These are phyloP conservation scores for Notolabrus celidotus DNA, from an alignment of 2,797 vertebrate genomes.

Conservation along the genomic window DNA sequence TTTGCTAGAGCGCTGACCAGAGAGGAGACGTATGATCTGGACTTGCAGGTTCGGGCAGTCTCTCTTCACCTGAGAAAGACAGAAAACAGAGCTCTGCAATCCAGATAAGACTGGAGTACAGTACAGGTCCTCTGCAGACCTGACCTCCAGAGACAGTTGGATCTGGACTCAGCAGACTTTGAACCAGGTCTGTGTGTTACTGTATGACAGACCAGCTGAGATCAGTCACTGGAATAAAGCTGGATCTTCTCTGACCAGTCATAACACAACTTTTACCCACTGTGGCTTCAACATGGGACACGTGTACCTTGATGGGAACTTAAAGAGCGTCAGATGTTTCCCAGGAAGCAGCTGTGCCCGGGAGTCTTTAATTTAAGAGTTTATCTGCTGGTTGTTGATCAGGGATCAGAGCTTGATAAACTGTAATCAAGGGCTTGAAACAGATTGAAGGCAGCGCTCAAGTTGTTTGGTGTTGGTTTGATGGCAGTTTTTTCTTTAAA, in stretches of 20 bases:
- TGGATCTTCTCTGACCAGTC: background rate
- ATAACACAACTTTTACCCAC: background rate
- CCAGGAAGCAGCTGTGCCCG: background rate
- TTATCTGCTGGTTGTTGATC: background rate
- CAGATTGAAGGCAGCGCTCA: background rate
- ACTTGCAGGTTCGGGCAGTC: background rate
- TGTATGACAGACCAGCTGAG: background rate
- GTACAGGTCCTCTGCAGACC: background rate
- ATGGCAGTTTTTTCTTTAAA: background rate
- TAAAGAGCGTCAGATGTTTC: background rate
- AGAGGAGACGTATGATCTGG: background rate
- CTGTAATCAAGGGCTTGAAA: slow-evolving; percentile 19
- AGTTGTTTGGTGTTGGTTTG: background rate
- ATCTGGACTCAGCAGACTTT: background rate
- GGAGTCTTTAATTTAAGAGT: background rate
- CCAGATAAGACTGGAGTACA: background rate
- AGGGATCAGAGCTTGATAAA: background rate
- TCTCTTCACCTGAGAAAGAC: background rate
- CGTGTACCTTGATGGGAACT: background rate
- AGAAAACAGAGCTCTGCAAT: too few species aligned
- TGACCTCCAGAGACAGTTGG: background rate
- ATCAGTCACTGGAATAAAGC: background rate
- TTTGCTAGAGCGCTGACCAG: background rate
- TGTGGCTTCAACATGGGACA: background rate
- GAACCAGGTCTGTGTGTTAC: background rate